Conservation (phyloP, 2,797 vertebrate genomes). For the Manis pentadactyla region DNA sequence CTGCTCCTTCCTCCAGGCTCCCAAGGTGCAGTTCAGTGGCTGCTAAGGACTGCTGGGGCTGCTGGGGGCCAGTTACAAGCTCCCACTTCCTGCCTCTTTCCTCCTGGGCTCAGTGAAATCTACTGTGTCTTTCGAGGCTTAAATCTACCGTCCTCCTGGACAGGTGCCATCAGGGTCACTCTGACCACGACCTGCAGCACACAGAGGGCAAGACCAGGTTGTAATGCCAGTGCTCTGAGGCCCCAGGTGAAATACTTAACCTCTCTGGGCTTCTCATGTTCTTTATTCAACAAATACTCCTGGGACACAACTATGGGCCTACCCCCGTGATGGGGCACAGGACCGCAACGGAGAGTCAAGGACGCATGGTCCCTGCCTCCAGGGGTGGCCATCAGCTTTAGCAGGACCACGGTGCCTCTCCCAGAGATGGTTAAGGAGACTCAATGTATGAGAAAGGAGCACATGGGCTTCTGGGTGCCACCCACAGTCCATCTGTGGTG, state of each 20-base stretch:
- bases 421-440: not conserved
- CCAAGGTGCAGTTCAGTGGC: not conserved
- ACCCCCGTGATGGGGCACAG: not conserved
- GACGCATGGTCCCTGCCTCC: not conserved
- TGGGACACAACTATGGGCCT: fast-evolving
- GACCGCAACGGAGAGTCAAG: not conserved
- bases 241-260: not conserved
- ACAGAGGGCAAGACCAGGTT: not conserved
- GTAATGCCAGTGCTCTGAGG: not conserved
- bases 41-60: no score
- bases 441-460: fast-evolving
- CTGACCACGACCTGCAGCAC: not conserved
- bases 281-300: not conserved
- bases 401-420: fast-evolving
- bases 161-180: not conserved
- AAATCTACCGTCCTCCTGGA: not conserved
- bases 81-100: not conserved
- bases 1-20: not conserved
- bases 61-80: not conserved
- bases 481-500: not conserved
- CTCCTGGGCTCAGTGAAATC: not conserved
- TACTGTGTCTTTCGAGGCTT: not conserved
- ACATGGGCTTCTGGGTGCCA: not conserved
- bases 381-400: fast-evolving
- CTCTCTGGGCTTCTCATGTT: not conserved